Evolutionary conservation across 2,888 invertebrate species (phyloP), one percentile per base, ranked within the genome.

Genomic region (Cephus sareptanus): DNA sequence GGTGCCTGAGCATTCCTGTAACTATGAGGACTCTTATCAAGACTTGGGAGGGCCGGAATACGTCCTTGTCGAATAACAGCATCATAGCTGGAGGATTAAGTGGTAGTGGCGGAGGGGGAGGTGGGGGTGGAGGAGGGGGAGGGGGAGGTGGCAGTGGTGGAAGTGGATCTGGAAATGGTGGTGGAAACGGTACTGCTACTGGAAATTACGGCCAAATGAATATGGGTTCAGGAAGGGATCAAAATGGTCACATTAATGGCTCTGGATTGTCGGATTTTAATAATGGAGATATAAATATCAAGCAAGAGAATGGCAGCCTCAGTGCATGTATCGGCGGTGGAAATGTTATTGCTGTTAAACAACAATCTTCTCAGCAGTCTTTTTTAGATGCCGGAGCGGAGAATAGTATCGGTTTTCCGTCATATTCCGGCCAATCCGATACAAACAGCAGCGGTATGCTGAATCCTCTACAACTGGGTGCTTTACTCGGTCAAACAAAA

Each of bases 1-100:
- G 96, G 89, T 97, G 96, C 86, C 94, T 97, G 87, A 98, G 98
- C n/a, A 97, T 98, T 90, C 98, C 98, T 2, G 94, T 98, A 76
- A 97, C 97, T 11, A 94, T 98, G 92, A 94, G 98, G 81, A 95
- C 97, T 2, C 93, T 98, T 3, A 94, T 98, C n/a, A 95, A 96
- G 88, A 94, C 95, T 77, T 97, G 97, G 97, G 96, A 97, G 86
- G 89, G 89, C 23, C 94, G 95, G 13, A 96, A 96, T 85, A 94
- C 94, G 37, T 92, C 94, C 23, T 87, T 91, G 69, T 89, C 92
- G 77, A 90, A 90, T 77, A 91, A 91, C 37, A 93, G 94, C 77
- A 93, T 94, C 81, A 90, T 56, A 56, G 56, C 56, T 56, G 89
- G 75, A 93, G 93, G 80, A 93, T 93, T 90, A 93, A 93, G 83